Base-by-base conservation (phyloP, 2,797 vertebrate species). In the Botia almorhae region DNA sequence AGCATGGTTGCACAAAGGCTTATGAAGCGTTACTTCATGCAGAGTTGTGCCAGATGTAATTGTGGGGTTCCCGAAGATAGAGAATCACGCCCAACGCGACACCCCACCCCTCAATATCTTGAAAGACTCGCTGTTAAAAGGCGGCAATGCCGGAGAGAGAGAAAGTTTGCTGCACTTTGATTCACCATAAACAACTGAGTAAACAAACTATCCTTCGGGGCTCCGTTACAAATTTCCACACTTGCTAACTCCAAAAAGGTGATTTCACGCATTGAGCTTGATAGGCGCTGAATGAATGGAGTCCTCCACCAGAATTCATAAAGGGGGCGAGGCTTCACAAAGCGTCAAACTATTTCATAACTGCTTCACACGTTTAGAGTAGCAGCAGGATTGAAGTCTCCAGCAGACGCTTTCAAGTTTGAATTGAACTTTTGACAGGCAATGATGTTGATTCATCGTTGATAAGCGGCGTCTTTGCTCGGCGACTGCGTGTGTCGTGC, bases 21-120 rank as follows among this genome's bases (percentile, higher is more conserved):
- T 88, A 89, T 89, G 88, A 92, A 93, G 92, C 92, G 86, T 92
- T 92, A 90, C 92, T 93, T 92, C 92, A 93, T 91, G 93, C 92
- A 89, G 92, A 92, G 93, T 93, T 91, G 90, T 93, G 92, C 92
- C 93, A 94, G 91, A 94, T 93, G 93, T 93, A 94, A 94, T 94
- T 93, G 92, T 87, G 83, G 90, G 92, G 89, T 92, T 93, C 89
- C 88, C 83, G 68, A 86, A 93, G 92, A 94, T 93, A 93, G 88
- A 86, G 89, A 90, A 91, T 94, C 91, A 90, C 89, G 88, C 86
- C 90, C 88, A 85, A 90, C 55, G 85, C 83, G 76, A 78, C 50
- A 87, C 89, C 80, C 91, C 89, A 14, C 92, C 91, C 88, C 82
- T 84, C 50, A 77, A 88, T 87, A 88, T 87, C 87, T 89, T 90